Conservation (phyloP, 2,113 vertebrate genomes). For the Andinoacara biseriatus region DNA sequence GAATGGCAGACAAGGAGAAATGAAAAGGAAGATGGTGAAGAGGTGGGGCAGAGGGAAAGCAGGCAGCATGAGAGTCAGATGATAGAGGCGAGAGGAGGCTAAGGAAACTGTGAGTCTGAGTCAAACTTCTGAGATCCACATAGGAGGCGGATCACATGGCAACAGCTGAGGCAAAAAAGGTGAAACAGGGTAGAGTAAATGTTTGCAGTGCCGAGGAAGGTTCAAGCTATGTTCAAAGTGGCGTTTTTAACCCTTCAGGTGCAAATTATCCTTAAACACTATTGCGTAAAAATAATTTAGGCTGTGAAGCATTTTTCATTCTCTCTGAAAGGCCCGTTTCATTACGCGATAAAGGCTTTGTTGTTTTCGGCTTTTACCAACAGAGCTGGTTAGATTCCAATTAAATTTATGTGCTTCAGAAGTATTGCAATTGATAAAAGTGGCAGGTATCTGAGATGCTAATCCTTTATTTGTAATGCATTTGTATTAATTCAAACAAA, state of each 20-base stretch:
- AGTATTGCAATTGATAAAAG: conserved; percentile 5
- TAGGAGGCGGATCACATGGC: not conserved
- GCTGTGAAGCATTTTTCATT: conserved; percentile 1
- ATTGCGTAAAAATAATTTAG: not conserved
- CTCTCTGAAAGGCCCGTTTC: not conserved
- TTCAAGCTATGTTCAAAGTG: not conserved
- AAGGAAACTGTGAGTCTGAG: conserved; percentile 16
- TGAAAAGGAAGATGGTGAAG: conserved; percentile 28
- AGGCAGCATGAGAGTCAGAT: conserved; percentile 18
- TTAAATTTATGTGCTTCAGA: not conserved
- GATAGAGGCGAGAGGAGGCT: conserved; percentile 17
- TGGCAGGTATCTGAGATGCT: not conserved
- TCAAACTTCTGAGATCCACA: conserved; percentile 34
- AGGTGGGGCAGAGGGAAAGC: conserved; percentile 21
- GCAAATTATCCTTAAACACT: not conserved
- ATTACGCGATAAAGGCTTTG: not conserved
- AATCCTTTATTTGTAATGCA: not conserved
- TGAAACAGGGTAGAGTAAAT: not conserved
- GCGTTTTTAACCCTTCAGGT: conserved; percentile 10
- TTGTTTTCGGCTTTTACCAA: not conserved
- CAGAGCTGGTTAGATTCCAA: not conserved
- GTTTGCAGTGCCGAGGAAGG: not conserved
- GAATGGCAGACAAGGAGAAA: conserved; percentile 49
- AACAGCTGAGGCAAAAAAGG: not conserved
- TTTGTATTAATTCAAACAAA: conserved; percentile 16